Conservation (phyloP, 53 echinoderm and acorn worm genomes). For the Henricia sp. region DNA sequence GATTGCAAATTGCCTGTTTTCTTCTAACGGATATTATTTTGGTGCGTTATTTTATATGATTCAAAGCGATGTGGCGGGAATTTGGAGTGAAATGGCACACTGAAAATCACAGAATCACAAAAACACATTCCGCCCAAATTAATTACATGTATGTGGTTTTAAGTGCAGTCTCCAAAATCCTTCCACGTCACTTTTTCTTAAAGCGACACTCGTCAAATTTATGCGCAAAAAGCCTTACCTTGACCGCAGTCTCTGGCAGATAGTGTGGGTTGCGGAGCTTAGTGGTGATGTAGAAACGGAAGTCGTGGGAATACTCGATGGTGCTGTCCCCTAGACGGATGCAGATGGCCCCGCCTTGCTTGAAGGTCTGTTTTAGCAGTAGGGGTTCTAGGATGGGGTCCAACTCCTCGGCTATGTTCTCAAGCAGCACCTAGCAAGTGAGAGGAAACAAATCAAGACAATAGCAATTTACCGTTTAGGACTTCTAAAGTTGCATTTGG, state of each 20-base stretch:
- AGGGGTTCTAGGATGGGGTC: conserved; percentile 97
- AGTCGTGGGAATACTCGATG: conserved; percentile 99
- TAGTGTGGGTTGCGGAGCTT: conserved; percentile 99
- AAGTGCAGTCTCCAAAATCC: too few species aligned
- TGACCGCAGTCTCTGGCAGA: conserved; percentile 97
- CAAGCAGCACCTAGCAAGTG: conserved; percentile 78
- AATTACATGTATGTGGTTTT: too few species aligned
- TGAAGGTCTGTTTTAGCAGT: conserved; percentile 99
- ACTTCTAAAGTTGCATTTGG: not conserved
- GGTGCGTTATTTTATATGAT: too few species aligned
- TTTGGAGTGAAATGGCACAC: too few species aligned
- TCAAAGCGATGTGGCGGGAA: too few species aligned
- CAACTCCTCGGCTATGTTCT: conserved; percentile 93
- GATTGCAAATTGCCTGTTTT: too few species aligned
- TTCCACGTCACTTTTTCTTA: too few species aligned
- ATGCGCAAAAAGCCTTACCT: too few species aligned
- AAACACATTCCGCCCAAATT: too few species aligned
- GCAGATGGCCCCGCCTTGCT: conserved; percentile 95
- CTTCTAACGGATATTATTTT: too few species aligned
- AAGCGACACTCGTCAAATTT: too few species aligned
- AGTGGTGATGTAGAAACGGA: conserved; percentile 97
- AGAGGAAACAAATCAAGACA: not conserved
- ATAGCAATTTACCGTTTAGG: not conserved
- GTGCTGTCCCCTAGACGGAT: conserved; percentile 99
- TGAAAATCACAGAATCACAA: too few species aligned